Base-by-base conservation (phyloP, 2,113 vertebrate species). In the Girardinichthys multiradiatus region DNA sequence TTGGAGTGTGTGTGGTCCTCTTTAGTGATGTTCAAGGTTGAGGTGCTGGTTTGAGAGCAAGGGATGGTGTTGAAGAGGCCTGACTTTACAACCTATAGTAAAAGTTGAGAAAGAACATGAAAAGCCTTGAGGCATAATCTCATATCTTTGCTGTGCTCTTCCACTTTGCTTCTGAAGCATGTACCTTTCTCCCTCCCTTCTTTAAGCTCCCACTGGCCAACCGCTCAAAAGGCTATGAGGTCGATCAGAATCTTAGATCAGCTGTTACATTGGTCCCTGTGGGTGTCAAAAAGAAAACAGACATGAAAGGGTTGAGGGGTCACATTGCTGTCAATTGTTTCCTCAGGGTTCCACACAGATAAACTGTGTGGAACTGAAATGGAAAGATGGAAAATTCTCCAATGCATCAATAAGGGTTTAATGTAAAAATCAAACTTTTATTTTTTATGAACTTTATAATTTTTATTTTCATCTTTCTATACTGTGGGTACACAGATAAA, bases 1-100 rank as follows among this genome's bases (percentile, higher is more conserved):
- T 39, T 61, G 63, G 68, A 84, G 54, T 72, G 75, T 86, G 80
- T 87, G 85, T 70, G 70, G 64, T 73, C 70, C 45, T 82, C 79
- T 76, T 74, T 33, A 76, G 80, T 84, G 84, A 81, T 78, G 77
- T 81, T 82, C 6, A 26, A 59, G 62, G 64, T 31, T 7, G 31
- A n/a, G 64, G 29, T 68, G 57, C 60, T 60, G 64, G 31, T 39
- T 57, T 30, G 39, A 60, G 27, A 37, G 51, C 0, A 13, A 37
- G 19, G 10, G 30, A 24, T 68, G 68, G 31, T 63, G 54, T 65
- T 12, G 5, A 64, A 31, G 64, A 58, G 29, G 72, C 51, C 30
- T 3, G 29, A 35, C 24, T 57, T 9, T 66, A 45, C 15, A 74
- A 80, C 62, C 61, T 65, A 24, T 0, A 69, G 64, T 54, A 48